Evolutionary conservation across 1,140 invertebrate species (phyloP), one percentile per base, ranked within the genome.

Genomic region (Procambarus virginalis): DNA sequence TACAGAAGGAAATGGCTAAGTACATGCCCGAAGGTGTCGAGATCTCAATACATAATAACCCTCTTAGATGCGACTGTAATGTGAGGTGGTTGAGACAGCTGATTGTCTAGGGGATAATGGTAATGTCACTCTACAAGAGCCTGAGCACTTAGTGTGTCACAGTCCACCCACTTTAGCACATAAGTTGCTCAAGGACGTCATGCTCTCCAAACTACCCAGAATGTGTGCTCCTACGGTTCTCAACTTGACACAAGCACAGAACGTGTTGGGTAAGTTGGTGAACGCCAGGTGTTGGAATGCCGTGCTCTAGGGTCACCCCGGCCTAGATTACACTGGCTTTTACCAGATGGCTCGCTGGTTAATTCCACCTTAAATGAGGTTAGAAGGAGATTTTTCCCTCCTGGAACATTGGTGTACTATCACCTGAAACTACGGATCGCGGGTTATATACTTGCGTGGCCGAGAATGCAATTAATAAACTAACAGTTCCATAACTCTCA

Each of bases 41-140:
- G 73, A 93, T 95, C 17, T 93, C 93, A 76, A 88, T 95, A 0
- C 93, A 94, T 73, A 93, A 93, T 20, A 95, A 95, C 87, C 94
- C 94, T 17, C 92, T 95, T 3, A 92, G 91, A n/a, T 95, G 94
- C 92, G 94, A 95, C 91, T 95, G 94, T 91, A 95, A 95, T 92
- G 92, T 93, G 22, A 92, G 93, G 60, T 95, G 94, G 94, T 93
- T 95, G 20, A 91, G 92, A 45, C 84, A 93, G 70, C 79, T 55
- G 10, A 91, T 84, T 73, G 10, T 91, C 92, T 79, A 55, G 86
- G 75, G 84, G 90, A 79, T 46, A 89, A 68, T 49, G 81, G 80
- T 20, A 92, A 60, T 73, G 64, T 92, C 34, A 49, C 70, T 51
- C 34, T 73, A 77, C 86, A 58, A 48, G 93, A 94, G 20, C 89